Conservation (phyloP, 1,140 invertebrate genomes). For the Rhopalosiphum padi region DNA sequence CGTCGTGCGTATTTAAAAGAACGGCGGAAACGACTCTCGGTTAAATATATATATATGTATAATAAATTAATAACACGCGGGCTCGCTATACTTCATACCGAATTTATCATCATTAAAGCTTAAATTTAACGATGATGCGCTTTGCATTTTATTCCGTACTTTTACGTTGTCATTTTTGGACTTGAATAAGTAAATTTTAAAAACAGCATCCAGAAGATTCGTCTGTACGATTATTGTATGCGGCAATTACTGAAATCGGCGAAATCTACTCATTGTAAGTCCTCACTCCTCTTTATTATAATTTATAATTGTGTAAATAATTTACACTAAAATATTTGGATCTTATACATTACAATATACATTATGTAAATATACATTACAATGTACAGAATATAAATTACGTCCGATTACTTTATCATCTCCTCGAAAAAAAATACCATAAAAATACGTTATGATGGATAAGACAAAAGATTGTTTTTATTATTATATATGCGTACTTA, state of each 20-base stretch:
- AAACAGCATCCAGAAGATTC: too few relatives aligned
- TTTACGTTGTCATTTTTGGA: not conserved
- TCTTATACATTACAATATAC: not conserved
- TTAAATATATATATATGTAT: too few relatives aligned
- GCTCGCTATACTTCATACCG: not conserved
- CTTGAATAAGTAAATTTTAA: not conserved
- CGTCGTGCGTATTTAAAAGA: not conserved
- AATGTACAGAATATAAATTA: not conserved
- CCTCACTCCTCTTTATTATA: not conserved
- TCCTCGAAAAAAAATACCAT: too few relatives aligned
- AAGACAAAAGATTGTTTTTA: not conserved
- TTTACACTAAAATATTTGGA: not conserved
- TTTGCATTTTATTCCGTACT: not conserved
- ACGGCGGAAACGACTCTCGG: not conserved
- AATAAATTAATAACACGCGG: too few relatives aligned
- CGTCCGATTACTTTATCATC: too few relatives aligned
- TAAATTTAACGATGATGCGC: not conserved
- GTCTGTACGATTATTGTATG: not conserved
- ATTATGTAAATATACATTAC: too few relatives aligned
- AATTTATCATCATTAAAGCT: not conserved
- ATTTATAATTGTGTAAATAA: not conserved
- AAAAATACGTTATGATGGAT: too few relatives aligned
- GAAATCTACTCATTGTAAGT: not conserved
- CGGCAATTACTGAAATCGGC: not conserved
- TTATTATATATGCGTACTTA: not conserved